These are phyloP conservation scores for Ophiothrix spiculata DNA, from an alignment of 35 echinoderm and acorn worm genomes.

Conservation along the genomic window DNA sequence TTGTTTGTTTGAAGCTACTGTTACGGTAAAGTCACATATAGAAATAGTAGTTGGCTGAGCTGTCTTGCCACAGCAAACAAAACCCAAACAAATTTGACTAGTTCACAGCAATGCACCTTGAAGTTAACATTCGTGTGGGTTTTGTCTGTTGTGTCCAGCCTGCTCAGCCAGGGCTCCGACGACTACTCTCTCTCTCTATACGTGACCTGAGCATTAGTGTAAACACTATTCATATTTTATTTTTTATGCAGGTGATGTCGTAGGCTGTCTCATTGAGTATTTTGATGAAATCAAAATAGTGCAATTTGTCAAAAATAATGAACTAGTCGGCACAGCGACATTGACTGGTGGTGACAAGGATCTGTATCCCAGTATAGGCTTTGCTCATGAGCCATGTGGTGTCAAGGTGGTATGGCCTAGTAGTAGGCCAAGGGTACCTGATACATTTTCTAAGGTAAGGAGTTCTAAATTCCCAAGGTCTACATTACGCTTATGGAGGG, in stretches of 20 bases:
- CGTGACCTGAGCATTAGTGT: background rate
- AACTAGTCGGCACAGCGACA: slow-evolving; percentile 63
- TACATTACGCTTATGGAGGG: too few relatives aligned
- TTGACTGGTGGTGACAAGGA: slow-evolving; percentile 60
- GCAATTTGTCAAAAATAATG: slow-evolving; percentile 88
- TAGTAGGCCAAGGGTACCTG: slow-evolving; percentile 28
- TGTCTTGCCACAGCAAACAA: too few relatives aligned
- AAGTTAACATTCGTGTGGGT: too few relatives aligned
- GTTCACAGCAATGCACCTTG: too few relatives aligned
- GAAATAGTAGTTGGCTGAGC: too few relatives aligned
- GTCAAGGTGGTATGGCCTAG: slow-evolving; percentile 70
- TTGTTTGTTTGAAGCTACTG: too few relatives aligned
- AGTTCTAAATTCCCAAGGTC: background rate
- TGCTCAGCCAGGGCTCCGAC: too few relatives aligned
- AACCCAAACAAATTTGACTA: too few relatives aligned
- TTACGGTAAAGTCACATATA: too few relatives aligned
- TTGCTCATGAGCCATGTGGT: slow-evolving; percentile 43
- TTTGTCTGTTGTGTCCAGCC: too few relatives aligned
- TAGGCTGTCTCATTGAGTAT: slow-evolving; percentile 70
- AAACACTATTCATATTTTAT: too few relatives aligned
- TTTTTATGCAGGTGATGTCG: slow-evolving; percentile 65
- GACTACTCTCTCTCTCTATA: too few relatives aligned
- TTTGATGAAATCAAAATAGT: slow-evolving; percentile 50
- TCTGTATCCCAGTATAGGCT: slow-evolving; percentile 79
- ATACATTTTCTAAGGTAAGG: slow-evolving; percentile 47